A percentile compares a stretch with the other conserved stretches of the same genome.
Conservation (phyloP, 2,888 invertebrate genomes). For the Labia minor region DNA sequence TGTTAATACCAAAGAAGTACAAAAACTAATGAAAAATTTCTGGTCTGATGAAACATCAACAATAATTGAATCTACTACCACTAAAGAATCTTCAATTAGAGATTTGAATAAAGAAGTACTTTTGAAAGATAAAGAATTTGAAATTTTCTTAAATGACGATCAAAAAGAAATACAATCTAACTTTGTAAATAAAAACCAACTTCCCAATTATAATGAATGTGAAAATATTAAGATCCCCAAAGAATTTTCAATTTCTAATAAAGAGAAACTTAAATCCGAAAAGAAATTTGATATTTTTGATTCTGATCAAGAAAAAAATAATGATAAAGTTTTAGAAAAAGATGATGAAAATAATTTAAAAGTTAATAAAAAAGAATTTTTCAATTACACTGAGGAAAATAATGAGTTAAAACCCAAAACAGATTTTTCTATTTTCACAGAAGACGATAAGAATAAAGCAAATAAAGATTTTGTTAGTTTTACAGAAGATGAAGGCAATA, state of each 20-base stretch:
- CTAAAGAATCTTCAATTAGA: background rate
- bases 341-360: no score
- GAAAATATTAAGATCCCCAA: background rate
- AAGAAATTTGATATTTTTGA: no score
- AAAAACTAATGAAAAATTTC: conserved; percentile 51
- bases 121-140: background rate
- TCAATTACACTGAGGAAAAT: no score
- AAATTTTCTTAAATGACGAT: background rate
- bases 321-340: no score
- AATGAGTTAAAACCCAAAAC: no score
- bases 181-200: background rate
- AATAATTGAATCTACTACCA: background rate
- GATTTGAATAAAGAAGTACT: background rate
- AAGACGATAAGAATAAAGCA: background rate
- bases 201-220: no score
- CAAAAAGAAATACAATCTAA: background rate
- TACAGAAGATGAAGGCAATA: background rate
- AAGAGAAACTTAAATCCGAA: no score
- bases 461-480: background rate
- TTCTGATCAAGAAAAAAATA: no score
- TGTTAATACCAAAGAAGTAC: conserved; percentile 58
- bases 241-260: background rate
- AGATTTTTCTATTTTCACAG: no score
- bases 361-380: no score
- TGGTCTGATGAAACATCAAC: conserved; percentile 38